Evolutionary conservation across 2,113 vertebrate species (phyloP).

Genomic region (Sitta europaea): DNA sequence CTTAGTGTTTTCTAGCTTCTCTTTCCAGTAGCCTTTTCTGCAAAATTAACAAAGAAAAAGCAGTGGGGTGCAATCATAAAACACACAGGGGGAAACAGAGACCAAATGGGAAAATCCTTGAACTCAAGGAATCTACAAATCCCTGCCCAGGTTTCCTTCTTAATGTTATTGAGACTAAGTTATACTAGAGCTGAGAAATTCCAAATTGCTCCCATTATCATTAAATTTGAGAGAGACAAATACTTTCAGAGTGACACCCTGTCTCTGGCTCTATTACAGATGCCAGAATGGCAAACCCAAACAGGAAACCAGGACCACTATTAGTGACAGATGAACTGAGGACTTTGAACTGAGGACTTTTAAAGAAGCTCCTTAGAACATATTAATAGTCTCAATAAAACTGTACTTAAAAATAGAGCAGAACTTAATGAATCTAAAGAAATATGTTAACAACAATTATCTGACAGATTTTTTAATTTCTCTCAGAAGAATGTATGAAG

Average conservation of each 20-base stretch:
- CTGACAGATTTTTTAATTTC: background rate
- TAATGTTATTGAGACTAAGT: background rate
- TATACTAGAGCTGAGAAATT: background rate
- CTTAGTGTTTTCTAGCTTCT: background rate
- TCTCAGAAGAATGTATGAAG: background rate
- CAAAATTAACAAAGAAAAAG: background rate
- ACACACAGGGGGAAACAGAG: background rate
- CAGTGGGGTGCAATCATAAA: background rate
- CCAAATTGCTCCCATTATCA: background rate
- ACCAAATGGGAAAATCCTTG: background rate
- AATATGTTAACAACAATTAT: background rate
- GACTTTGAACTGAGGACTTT: background rate
- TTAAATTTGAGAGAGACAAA: background rate
- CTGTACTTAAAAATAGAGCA: background rate
- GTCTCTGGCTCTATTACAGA: background rate
- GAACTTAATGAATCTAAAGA: background rate
- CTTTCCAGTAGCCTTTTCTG: background rate
- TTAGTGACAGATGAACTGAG: background rate
- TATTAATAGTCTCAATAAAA: background rate
- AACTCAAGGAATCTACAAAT: background rate
- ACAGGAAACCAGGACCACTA: background rate
- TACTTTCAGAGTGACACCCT: background rate
- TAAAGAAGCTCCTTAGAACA: background rate
- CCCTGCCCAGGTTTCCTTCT: background rate
- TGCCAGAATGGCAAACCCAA: background rate